Evolutionary conservation across 2,888 invertebrate species (phyloP).

Genomic region (Drosophila anomalata): DNA sequence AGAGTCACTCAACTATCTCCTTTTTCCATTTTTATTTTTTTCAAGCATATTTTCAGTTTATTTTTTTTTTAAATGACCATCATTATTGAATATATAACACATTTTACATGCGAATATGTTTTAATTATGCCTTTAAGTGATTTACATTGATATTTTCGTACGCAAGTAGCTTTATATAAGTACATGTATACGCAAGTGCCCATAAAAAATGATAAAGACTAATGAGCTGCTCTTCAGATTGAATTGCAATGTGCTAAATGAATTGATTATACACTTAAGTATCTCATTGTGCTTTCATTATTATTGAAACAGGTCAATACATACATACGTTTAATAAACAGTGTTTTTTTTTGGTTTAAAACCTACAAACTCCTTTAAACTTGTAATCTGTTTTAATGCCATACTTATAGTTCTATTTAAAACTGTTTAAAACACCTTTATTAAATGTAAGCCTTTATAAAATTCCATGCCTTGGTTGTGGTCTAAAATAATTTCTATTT

Average conservation of each 20-base stretch:
- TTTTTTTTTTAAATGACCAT: slow-evolving; percentile 33
- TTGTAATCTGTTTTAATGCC: neutral
- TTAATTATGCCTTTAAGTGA: slow-evolving; percentile 66
- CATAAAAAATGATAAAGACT: slow-evolving; percentile 35
- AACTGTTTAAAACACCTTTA: neutral
- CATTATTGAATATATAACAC: slow-evolving; percentile 31
- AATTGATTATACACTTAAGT: slow-evolving; percentile 35
- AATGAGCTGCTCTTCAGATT: slow-evolving; percentile 36
- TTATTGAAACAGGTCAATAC: neutral
- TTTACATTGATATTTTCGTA: slow-evolving; percentile 43
- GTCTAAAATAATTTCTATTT: slow-evolving; percentile 6
- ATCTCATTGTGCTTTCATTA: slow-evolving; percentile 5
- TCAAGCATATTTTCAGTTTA: slow-evolving; percentile 9
- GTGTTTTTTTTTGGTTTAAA: neutral
- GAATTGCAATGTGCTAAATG: slow-evolving; percentile 35
- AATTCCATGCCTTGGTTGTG: neutral
- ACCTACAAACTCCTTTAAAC: neutral
- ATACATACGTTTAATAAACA: no score
- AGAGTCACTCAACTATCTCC: slow-evolving; percentile 12
- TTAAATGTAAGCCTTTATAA: neutral
- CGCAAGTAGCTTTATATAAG: neutral
- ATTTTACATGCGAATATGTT: slow-evolving; percentile 58
- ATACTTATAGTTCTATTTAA: neutral
- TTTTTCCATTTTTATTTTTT: neutral
- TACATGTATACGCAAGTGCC: slow-evolving; percentile 1